These are phyloP conservation scores for Knipowitschia caucasica DNA, from an alignment of 2,797 vertebrate species.

Conservation along the genomic window DNA sequence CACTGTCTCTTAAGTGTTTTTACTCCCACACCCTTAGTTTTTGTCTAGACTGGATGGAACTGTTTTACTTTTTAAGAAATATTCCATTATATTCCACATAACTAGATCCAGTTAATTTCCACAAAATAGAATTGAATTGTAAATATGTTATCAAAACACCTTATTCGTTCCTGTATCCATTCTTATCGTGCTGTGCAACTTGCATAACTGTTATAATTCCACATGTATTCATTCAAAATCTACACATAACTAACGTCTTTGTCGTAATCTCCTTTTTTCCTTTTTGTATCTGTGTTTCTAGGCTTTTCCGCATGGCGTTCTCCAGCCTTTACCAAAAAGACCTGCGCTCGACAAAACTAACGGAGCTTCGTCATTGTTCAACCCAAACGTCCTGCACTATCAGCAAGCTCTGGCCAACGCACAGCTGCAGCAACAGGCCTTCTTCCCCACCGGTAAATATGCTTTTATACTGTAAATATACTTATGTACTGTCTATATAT, in stretches of 20 bases:
- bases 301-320: constrained; percentile 88
- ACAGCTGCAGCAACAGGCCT: constrained; percentile 84
- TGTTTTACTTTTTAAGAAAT: background rate
- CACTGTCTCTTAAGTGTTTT: no score
- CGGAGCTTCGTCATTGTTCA: constrained; percentile 86
- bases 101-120: background rate
- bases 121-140: background rate
- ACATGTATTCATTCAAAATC: constrained; percentile 25
- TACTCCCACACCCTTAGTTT: no score
- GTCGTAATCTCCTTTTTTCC: constrained; percentile 14
- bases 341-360: constrained; percentile 92
- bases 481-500: no score
- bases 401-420: constrained; percentile 91
- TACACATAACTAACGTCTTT: constrained; percentile 16
- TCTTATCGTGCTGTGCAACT: constrained; percentile 59
- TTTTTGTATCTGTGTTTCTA: constrained; percentile 66
- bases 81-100: background rate
- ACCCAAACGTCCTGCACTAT: constrained; percentile 92
- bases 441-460: constrained; percentile 64
- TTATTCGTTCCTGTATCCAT: constrained; percentile 33
- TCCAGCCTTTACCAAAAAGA: constrained; percentile 97
- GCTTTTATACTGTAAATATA: no score
- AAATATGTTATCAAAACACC: background rate
- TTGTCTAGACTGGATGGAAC: no score
- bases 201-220: constrained; percentile 52